Evolutionary conservation across 2,113 vertebrate species (phyloP), one percentile per base, ranked within the genome.

Genomic region (Mirounga angustirostris): DNA sequence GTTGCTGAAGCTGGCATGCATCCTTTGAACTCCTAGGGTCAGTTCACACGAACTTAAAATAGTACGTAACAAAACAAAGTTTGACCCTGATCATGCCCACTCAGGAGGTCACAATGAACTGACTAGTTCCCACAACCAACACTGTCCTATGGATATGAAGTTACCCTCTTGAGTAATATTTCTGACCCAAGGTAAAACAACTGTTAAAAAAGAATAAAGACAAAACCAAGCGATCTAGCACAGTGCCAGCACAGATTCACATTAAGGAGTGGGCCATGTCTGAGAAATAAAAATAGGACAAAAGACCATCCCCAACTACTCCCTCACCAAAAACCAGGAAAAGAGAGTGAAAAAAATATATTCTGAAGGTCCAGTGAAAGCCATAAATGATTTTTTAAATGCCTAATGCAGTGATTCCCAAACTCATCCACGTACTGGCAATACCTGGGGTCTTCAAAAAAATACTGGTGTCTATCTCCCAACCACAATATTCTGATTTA

Each of bases 1-100:
- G 71, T 26, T 84, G 90, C n/a, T 78, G 87, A 97, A 90, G 69
- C 83, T 91, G 89, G 96, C 91, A 91, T 1, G 50, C 90, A 76
- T 92, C 91, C 46, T 87, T 40, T 94, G 87, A 96, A 96, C 94
- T 95, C 63, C n/a, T 18, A 40, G 92, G 86, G 93, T 97, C 78
- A 95, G 94, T 92, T 97, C 95, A 94, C 89, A 96, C 85, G 95
- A 95, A 95, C 82, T 74, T 91, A 74, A 87, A 96, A 93, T 80
- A 87, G 85, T 76, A 74, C 1, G 19, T 46, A 94, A 93, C n/a
- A 85, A 93, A 94, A 67, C 67, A 54, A 79, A 95, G 81, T 33
- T 14, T 61, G 69, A 82, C 78, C 71, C 18, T 40, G 58, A 40
- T 19, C 19, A 2, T 24, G 83, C 91, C 89, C 50, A 65, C 40